phyloP scores from a whole-genome alignment of 2,797 vertebrate species.

The Falco peregrinus region DNA sequence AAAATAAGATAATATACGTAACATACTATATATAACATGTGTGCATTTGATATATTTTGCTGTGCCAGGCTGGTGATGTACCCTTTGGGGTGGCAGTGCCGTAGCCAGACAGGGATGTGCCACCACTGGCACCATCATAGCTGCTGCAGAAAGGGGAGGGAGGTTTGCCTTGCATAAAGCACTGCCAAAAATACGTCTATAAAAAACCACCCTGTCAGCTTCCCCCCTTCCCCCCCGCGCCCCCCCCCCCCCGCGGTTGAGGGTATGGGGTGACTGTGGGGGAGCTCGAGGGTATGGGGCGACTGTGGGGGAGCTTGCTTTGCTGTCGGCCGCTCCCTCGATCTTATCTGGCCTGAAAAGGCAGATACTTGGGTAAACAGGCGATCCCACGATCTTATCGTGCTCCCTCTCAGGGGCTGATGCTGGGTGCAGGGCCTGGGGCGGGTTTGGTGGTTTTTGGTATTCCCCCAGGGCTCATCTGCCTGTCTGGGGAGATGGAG shows the following conservation, averaged over 20 bases:
- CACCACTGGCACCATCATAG: fast-evolving
- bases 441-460: neutral
- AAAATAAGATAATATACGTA: neutral
- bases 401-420: neutral
- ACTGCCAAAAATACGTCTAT: neutral
- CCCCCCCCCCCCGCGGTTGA: fast-evolving
- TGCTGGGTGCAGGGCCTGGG: neutral
- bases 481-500: neutral
- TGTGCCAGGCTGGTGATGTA: neutral
- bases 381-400: neutral
- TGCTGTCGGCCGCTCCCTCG: fast-evolving
- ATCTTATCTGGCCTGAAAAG: neutral
- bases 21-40: too few species aligned
- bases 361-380: neutral
- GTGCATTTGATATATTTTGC: neutral
- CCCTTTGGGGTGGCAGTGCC: neutral
- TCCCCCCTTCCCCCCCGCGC: too few species aligned
- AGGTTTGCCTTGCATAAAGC: neutral
- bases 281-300: neutral
- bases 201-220: neutral
- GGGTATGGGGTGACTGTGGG: neutral
- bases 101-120: neutral
- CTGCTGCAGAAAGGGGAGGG: neutral
- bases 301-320: neutral
- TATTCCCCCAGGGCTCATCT: fast-evolving